Percentiles rank a stretch among this genome's conserved stretches.
These are phyloP conservation scores for Trididemnum nubilum DNA, from an alignment of 23 tunicate genomes.

Conservation along the genomic window DNA sequence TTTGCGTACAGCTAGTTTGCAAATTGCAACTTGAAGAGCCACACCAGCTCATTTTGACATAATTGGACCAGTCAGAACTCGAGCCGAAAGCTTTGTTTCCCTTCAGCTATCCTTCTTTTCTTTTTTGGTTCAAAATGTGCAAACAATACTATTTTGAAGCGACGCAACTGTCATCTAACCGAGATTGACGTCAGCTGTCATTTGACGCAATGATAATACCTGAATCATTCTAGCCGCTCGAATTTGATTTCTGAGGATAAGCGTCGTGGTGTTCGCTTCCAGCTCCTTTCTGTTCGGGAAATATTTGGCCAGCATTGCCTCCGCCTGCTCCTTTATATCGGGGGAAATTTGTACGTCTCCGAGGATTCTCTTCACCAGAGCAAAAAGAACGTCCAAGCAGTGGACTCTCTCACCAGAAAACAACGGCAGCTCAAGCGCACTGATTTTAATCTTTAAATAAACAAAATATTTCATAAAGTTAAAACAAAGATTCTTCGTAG, in stretches of 20 bases:
- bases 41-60: too few relatives aligned
- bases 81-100: too few relatives aligned
- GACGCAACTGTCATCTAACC: too few relatives aligned
- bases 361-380: constrained; percentile 72
- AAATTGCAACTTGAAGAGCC: not conserved
- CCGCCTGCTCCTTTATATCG: constrained; percentile 72
- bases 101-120: too few relatives aligned
- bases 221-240: constrained; percentile 81
- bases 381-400: constrained; percentile 86
- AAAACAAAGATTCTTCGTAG: not conserved
- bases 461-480: not conserved
- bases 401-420: constrained; percentile 74
- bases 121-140: too few relatives aligned
- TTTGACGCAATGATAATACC: constrained; percentile 29
- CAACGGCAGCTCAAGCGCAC: constrained; percentile 81
- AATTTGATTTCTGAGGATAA: constrained; percentile 49
- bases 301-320: constrained; percentile 56
- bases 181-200: too few relatives aligned
- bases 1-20: too few relatives aligned
- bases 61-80: too few relatives aligned
- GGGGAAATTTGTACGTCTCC: constrained; percentile 82
- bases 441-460: constrained; percentile 60
- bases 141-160: too few relatives aligned
- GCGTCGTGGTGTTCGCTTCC: constrained; percentile 68
- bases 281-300: constrained; percentile 75